These are phyloP conservation scores for Laticauda colubrina DNA, from an alignment of 2,113 vertebrate genomes.

Conservation along the genomic window DNA sequence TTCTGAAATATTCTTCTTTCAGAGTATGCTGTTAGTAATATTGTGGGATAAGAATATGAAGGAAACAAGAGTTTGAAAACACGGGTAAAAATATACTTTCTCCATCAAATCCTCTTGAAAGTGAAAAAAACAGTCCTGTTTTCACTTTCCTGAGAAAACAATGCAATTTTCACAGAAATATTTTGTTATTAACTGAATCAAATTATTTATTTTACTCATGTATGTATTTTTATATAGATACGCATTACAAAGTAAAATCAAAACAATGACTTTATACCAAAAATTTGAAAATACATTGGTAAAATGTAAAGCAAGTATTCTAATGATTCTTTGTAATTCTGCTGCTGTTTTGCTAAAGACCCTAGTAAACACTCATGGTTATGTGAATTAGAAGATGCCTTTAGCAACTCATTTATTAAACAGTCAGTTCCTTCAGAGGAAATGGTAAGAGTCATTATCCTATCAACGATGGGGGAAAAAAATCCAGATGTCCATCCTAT, in stretches of 20 bases:
- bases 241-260: neutral
- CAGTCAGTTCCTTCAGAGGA: conserved; percentile 72
- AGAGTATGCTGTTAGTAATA: neutral
- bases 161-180: neutral
- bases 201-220: neutral
- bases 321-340: conserved; percentile 43
- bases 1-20: neutral
- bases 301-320: conserved; percentile 8
- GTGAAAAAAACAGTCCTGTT: neutral
- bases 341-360: conserved; percentile 61
- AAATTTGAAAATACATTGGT: neutral
- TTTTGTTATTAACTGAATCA: neutral
- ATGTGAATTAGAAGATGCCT: conserved; percentile 68
- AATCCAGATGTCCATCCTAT: conserved; percentile 53
- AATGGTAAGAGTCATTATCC: conserved; percentile 69
- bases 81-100: neutral
- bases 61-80: neutral
- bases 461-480: conserved; percentile 48
- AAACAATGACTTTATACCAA: neutral
- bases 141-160: neutral
- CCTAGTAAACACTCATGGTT: conserved; percentile 65
- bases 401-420: conserved; percentile 81
- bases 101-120: neutral
- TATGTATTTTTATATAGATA: neutral
- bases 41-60: neutral